Conservation (phyloP, 2,888 invertebrate genomes). For the Agelastica alni region DNA sequence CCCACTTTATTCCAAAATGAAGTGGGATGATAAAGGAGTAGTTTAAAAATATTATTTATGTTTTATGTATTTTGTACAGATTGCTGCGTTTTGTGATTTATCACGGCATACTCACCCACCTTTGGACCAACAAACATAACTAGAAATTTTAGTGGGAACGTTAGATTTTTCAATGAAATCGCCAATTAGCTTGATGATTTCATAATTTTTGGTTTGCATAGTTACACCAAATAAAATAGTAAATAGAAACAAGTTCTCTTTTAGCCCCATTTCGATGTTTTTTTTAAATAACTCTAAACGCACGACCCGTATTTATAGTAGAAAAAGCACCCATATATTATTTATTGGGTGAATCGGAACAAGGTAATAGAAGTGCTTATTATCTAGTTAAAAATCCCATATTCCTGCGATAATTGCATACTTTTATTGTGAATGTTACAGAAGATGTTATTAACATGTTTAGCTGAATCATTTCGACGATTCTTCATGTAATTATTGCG, state of each 20-base stretch:
- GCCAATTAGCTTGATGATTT: constrained; percentile 10
- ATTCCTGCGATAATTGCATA: neutral
- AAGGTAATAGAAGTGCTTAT: neutral
- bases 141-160: constrained; percentile 31
- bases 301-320: neutral
- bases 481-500: too few species aligned
- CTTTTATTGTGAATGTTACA: neutral
- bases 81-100: too few species aligned
- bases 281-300: neutral
- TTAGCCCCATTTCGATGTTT: constrained; percentile 12
- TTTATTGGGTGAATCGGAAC: neutral
- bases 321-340: neutral
- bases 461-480: too few species aligned
- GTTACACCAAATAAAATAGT: neutral
- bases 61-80: too few species aligned
- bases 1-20: too few species aligned
- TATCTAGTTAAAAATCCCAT: neutral
- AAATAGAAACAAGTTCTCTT: neutral
- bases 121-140: constrained; percentile 40
- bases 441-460: neutral
- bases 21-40: too few species aligned
- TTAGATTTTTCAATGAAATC: constrained; percentile 35
- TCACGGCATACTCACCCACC: too few species aligned
- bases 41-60: too few species aligned
- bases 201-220: constrained; percentile 4